A percentile compares a stretch with the other conserved stretches of the same genome.
phyloP scores from a whole-genome alignment of 2,888 invertebrate species.

The Trissolcus japonicus region DNA sequence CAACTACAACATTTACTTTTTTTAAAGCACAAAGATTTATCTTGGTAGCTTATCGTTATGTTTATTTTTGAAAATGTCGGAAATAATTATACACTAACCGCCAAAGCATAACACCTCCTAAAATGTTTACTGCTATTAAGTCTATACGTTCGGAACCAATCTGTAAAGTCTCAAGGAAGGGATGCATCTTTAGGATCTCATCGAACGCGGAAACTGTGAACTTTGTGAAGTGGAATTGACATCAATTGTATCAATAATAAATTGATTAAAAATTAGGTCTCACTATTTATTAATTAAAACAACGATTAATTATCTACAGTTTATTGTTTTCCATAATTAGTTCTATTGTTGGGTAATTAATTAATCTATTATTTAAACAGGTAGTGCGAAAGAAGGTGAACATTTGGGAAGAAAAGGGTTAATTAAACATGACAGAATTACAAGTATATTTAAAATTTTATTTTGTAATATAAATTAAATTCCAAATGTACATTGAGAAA shows the following conservation, averaged over 20 bases:
- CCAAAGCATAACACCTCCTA: neutral
- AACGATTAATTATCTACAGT: neutral
- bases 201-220: too few species aligned
- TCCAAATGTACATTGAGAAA: constrained; percentile 58
- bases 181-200: too few species aligned
- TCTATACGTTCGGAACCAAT: neutral
- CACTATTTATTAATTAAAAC: too few species aligned
- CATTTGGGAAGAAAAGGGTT: neutral
- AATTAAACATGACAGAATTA: constrained; percentile 13
- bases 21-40: too few species aligned
- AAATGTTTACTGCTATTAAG: neutral
- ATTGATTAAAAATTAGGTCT: too few species aligned
- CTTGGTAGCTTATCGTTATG: too few species aligned
- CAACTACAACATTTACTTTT: too few species aligned
- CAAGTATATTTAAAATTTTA: constrained; percentile 58
- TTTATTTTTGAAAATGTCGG: too few species aligned
- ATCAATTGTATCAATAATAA: too few species aligned
- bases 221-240: too few species aligned
- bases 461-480: constrained; percentile 58
- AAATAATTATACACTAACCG: too few species aligned
- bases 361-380: neutral
- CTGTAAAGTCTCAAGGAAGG: neutral
- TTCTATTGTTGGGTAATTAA: neutral
- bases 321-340: neutral
- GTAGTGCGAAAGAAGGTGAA: neutral